Evolutionary conservation across 2,888 invertebrate genomes (phyloP).

Genomic region (Prenolepis imparis): DNA sequence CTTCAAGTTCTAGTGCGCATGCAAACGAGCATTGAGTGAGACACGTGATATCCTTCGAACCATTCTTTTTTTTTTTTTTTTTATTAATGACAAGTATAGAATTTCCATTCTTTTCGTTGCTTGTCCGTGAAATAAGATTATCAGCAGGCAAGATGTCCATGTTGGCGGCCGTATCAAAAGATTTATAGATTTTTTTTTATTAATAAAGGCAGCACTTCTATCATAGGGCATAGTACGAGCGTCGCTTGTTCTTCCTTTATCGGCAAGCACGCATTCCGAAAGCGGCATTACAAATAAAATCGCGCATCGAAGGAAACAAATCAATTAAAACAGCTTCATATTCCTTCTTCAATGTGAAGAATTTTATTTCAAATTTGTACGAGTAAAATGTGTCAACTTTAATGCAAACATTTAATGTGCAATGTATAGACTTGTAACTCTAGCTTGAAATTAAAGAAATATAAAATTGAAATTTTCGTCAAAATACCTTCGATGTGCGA

Average conservation of each 20-base stretch:
- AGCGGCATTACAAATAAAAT: constrained; percentile 34
- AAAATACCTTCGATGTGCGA: constrained; percentile 34
- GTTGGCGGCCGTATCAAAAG: constrained; percentile 40
- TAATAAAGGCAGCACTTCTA: constrained; percentile 80
- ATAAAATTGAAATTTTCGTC: neutral
- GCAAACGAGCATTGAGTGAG: constrained; percentile 66
- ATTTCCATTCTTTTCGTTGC: constrained; percentile 56
- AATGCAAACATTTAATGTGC: neutral
- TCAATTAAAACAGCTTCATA: neutral
- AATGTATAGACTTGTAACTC: neutral
- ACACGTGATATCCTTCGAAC: constrained; percentile 17
- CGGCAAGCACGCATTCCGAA: constrained; percentile 44
- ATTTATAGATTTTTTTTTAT: constrained; percentile 66
- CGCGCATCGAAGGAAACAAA: constrained; percentile 32
- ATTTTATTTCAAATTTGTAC: neutral
- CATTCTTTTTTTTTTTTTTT: constrained; percentile 20
- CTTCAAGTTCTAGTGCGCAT: constrained; percentile 54
- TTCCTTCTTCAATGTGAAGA: neutral
- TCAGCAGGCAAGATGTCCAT: constrained; percentile 51
- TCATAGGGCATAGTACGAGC: constrained; percentile 40
- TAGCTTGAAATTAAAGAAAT: neutral
- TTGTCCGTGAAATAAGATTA: constrained; percentile 59
- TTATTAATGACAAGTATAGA: constrained; percentile 28
- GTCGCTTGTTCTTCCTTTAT: constrained; percentile 2
- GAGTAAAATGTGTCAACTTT: neutral